Evolutionary conservation across 2,797 vertebrate genomes (phyloP), one percentile per base, ranked within the genome.

Genomic region (Meda fulgida): DNA sequence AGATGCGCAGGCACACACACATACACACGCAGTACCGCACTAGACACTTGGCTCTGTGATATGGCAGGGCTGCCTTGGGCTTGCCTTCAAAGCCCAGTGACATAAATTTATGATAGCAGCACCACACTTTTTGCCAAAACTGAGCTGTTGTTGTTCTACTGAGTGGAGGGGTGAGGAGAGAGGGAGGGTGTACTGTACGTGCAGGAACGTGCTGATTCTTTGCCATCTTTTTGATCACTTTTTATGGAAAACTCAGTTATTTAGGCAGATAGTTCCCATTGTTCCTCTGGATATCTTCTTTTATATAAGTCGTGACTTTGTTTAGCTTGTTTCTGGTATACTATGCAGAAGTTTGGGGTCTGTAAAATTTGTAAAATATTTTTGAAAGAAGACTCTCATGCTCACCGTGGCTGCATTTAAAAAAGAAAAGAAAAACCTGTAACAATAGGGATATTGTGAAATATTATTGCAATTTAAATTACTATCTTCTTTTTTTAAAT

Each of bases 11-110:
- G 46, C 84, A 69, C 80, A 84, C 46, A 83, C 38, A 46, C 43
- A 40, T 23, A 82, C 72, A 86, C 84, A 91, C 89, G 86, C 89
- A 93, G 89, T 73, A 40, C 63, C 3, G 93, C 92, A 90, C 92
- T 91, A 86, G 76, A 75, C 86, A 67, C 86, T 90, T 91, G 90
- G 89, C 83, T 85, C 76, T 78, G 87, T 83, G 85, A 84, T 93
- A 93, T 86, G 81, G 90, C 76, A 84, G 87, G 88, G 88, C 88
- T 93, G 93, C 94, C 93, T 93, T 90, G 93, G 94, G 95, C 95
- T 89, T 91, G 93, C 94, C 94, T 95, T 96, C 95, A 96, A 96
- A 96, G 95, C 94, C 92, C 93, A 92, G 91, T 96, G 95, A 95
- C 94, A 95, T 95, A 94, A 94, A 95, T 96, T 94, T 94, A 94